A percentile compares a stretch with the other conserved stretches of the same genome.
Evolutionary conservation across 2,113 vertebrate species (phyloP).

Genomic region (Setophaga kirtlandii): DNA sequence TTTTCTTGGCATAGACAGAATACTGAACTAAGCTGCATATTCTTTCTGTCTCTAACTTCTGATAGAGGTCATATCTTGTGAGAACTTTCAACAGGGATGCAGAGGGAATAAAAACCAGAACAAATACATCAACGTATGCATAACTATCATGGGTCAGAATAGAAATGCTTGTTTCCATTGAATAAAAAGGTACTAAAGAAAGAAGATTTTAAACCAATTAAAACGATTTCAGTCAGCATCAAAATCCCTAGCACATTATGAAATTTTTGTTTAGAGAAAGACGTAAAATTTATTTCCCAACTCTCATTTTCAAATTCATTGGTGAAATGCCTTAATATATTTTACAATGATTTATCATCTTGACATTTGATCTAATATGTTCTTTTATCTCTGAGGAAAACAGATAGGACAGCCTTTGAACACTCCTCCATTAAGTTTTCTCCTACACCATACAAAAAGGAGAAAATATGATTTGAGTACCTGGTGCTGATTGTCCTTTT

Average conservation of each 20-base stretch:
- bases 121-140: neutral
- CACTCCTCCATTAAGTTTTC: neutral
- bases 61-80: neutral
- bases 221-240: neutral
- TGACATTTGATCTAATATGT: neutral
- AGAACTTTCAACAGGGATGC: neutral
- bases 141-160: neutral
- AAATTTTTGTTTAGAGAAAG: neutral
- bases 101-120: neutral
- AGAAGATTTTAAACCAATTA: neutral
- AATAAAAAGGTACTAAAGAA: neutral
- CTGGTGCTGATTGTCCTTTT: constrained; percentile 83
- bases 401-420: neutral
- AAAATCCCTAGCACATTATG: neutral
- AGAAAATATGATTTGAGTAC: constrained; percentile 67
- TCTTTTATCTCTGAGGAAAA: neutral
- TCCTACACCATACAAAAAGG: neutral
- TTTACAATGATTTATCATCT: neutral
- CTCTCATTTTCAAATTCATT: neutral
- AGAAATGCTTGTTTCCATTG: neutral
- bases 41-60: neutral
- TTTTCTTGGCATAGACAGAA: neutral
- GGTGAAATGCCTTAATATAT: neutral
- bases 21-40: neutral
- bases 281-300: neutral